These are phyloP conservation scores for Parthenolecanium corni DNA, from an alignment of 2,888 invertebrate genomes.

Conservation along the genomic window DNA sequence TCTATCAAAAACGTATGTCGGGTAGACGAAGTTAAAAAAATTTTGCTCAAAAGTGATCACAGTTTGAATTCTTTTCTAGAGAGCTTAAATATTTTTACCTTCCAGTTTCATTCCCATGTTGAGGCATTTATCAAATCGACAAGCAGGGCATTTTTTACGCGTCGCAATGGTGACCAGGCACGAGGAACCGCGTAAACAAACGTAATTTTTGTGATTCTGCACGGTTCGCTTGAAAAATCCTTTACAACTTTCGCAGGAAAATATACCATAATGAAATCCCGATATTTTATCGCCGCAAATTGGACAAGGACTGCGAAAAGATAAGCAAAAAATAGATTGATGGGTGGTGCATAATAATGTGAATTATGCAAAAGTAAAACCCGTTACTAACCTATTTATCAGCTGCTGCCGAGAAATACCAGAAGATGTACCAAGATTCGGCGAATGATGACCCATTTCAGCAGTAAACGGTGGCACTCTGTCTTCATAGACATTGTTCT, in stretches of 20 bases:
- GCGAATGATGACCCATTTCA: conserved; percentile 37
- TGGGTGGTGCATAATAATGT: not conserved
- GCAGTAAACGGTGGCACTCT: conserved; percentile 36
- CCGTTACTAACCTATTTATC: conserved; percentile 51
- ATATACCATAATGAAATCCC: conserved; percentile 95
- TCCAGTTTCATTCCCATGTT: conserved; percentile 94
- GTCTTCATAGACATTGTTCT: conserved; percentile 34
- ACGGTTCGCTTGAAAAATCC: conserved; percentile 97
- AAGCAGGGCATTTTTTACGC: conserved; percentile 92
- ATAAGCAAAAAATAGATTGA: conserved; percentile 12
- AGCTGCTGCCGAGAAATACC: conserved; percentile 80
- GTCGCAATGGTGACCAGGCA: conserved; percentile 89
- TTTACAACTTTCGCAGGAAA: conserved; percentile 95
- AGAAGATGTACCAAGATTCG: conserved; percentile 48
- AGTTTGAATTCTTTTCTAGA: too few relatives aligned
- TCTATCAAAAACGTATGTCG: too few relatives aligned
- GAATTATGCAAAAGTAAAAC: not conserved
- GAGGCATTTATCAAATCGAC: conserved; percentile 89
- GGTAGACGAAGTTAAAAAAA: too few relatives aligned
- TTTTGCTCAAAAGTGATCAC: too few relatives aligned
- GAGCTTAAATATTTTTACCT: conserved; percentile 45
- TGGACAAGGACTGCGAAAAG: conserved; percentile 66
- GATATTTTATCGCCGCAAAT: conserved; percentile 93
- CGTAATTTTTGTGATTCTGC: conserved; percentile 95
- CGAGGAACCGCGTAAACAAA: conserved; percentile 77